Percentiles rank a stretch among this genome's conserved stretches.
phyloP scores from a whole-genome alignment of 35 echinoderm and acorn worm genomes.

The Ophiothrix spiculata region DNA sequence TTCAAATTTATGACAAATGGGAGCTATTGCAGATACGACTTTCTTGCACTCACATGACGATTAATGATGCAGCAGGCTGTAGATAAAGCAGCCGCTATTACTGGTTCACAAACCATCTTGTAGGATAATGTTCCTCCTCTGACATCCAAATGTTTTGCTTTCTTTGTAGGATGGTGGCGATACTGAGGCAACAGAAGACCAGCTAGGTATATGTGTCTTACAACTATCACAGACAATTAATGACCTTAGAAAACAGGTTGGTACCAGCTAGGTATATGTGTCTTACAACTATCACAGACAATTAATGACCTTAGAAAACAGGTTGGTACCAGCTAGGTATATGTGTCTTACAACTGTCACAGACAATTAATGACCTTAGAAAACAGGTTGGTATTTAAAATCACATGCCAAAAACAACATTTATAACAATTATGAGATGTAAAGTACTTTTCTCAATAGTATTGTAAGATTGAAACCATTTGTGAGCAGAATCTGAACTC shows the following conservation, averaged over 20 bases:
- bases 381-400: conserved; percentile 41
- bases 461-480: no score
- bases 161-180: background rate
- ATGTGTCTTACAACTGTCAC: conserved; percentile 12
- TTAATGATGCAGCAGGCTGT: no score
- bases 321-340: conserved; percentile 12
- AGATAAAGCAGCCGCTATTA: no score
- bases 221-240: conserved; percentile 42
- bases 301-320: conserved; percentile 73
- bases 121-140: no score
- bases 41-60: no score
- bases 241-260: conserved; percentile 71
- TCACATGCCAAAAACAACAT: background rate
- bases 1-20: no score
- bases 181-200: background rate
- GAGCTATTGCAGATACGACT: no score
- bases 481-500: no score
- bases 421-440: no score
- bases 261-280: background rate
- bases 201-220: background rate
- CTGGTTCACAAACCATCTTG: no score
- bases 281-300: conserved; percentile 34
- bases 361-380: conserved; percentile 67
- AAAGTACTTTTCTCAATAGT: no score
- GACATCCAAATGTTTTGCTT: no score